Evolutionary conservation across 2,888 invertebrate genomes (phyloP).

Genomic region (Alitta virens): DNA sequence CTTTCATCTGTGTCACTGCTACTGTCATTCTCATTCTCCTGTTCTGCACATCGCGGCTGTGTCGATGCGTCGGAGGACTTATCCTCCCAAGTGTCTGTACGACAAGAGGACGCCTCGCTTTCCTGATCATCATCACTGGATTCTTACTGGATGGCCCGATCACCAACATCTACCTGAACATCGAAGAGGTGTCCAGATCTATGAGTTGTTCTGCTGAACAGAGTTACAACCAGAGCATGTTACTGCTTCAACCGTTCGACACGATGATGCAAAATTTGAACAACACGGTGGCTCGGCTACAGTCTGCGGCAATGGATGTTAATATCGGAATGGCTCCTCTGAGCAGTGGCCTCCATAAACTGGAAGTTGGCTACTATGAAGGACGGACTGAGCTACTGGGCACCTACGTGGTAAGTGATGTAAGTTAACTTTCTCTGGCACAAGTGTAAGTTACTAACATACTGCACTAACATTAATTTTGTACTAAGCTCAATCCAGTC

Average conservation of each 20-base stretch:
- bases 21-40: constrained; percentile 19
- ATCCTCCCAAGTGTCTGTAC: constrained; percentile 30
- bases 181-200: constrained; percentile 29
- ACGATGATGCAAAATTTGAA: constrained; percentile 32
- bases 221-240: constrained; percentile 30
- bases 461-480: too few relatives aligned
- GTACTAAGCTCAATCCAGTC: too few relatives aligned
- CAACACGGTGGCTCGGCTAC: constrained; percentile 25
- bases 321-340: constrained; percentile 25
- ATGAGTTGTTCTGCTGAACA: constrained; percentile 32
- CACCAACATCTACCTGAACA: constrained; percentile 30
- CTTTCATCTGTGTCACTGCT: constrained; percentile 10
- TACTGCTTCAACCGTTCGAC: constrained; percentile 33
- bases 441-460: too few relatives aligned
- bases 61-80: constrained; percentile 28
- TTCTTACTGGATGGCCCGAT: constrained; percentile 31
- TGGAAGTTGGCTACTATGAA: constrained; percentile 24
- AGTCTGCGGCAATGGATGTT: constrained; percentile 27
- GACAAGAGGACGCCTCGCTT: constrained; percentile 28
- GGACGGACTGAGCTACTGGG: constrained; percentile 25
- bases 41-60: constrained; percentile 26
- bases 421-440: not conserved
- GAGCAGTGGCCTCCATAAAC: constrained; percentile 20
- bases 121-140: constrained; percentile 29
- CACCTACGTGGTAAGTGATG: constrained; percentile 25